Conservation (phyloP, 1,140 invertebrate species). For the Zaprionus davidi region DNA sequence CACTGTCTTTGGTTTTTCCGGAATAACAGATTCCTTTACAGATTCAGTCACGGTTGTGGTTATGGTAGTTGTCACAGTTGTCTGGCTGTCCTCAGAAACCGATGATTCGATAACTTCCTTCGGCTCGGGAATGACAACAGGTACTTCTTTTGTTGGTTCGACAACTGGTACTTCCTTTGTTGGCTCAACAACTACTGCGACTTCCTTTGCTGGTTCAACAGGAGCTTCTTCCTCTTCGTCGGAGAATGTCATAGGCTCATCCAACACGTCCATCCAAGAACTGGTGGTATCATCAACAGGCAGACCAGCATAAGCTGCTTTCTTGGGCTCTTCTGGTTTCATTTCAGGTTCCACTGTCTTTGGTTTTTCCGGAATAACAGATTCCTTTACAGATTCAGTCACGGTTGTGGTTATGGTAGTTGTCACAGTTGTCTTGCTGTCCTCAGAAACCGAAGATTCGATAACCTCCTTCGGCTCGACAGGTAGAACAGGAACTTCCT, state of each 20-base stretch:
- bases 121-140: neutral
- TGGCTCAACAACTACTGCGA: neutral
- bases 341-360: neutral
- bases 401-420: neutral
- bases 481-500: neutral
- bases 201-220: neutral
- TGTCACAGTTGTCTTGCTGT: neutral
- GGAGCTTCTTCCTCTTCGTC: neutral
- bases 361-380: neutral
- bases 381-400: neutral
- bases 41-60: neutral
- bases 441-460: neutral
- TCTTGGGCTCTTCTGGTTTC: neutral
- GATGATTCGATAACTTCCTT: neutral
- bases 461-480: neutral
- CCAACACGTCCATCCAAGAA: neutral
- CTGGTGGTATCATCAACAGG: neutral
- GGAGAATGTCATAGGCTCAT: neutral
- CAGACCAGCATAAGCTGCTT: neutral
- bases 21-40: neutral
- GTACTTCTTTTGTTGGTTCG: neutral
- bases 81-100: neutral
- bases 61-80: neutral
- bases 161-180: neutral
- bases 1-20: neutral